Evolutionary conservation across 2,797 vertebrate genomes (phyloP), one percentile per base, ranked within the genome.

Genomic region (Bovichtus variegatus): DNA sequence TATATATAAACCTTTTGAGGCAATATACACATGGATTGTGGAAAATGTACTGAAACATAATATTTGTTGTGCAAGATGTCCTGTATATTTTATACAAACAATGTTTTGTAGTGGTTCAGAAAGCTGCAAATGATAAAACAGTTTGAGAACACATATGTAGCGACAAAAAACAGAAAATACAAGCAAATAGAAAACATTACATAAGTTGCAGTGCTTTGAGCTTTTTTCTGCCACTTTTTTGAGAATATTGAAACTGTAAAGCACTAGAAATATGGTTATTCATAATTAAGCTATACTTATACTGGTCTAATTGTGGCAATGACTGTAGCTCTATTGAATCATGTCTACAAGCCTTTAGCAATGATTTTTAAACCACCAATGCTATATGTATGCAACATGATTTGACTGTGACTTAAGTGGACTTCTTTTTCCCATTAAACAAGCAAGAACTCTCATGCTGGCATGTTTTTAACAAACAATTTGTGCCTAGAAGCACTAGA

Each of bases 401-500:
- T 43, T 71, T 59, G 4, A 16, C 19, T 11, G 27, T 53, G 21
- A 61, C 23, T 25, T 25, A n/a, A 12, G 13, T 4, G 4, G 4
- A 53, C 15, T 55, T 55, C 12, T 73, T 43, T 64, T 76, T 46
- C 36, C 21, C 4, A 47, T 54, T 27, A 9, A 38, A 51, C 38
- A 47, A 61, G 44, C 34, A 21, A 51, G 18, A 43, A 21, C 51
- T 76, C 54, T 69, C 10, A 31, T 34, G 12, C 38, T 36, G 34
- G 31, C 27, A 9, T 11, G 6, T 21, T 57, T 47, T 58, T 9
- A 63, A 47, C 43, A 23, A 51, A 47, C 71, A 83, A 2, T 89
- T 81, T 69, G 27, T 34, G 0, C 18, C 3, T 79, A 5, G 8
- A 76, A 50, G 1, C 95, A 94, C 88, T 95, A 96, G 94, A 94